A percentile compares a stretch with the other conserved stretches of the same genome.
These are phyloP conservation scores for Danio choprae DNA, from an alignment of 2,797 vertebrate genomes.

Conservation along the genomic window DNA sequence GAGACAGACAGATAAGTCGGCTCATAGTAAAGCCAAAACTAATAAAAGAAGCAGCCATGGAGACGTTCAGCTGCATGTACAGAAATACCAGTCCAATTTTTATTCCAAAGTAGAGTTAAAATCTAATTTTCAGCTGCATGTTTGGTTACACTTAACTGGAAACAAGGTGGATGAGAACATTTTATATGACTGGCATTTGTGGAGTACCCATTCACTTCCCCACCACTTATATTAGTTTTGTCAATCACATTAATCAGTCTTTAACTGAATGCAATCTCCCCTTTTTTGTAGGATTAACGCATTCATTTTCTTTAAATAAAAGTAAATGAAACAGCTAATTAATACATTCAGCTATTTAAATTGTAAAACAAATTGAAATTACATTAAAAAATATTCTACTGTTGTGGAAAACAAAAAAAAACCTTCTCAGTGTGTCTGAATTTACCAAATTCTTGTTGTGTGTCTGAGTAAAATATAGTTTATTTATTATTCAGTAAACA, in stretches of 20 bases:
- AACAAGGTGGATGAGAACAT: not conserved
- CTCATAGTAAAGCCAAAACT: slow-evolving; percentile 28
- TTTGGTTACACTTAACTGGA: slow-evolving; percentile 6
- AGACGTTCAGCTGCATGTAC: slow-evolving; percentile 15
- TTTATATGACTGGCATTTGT: not conserved
- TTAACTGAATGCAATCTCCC: not conserved
- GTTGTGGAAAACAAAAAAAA: no score
- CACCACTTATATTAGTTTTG: not conserved
- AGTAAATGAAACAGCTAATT: not conserved
- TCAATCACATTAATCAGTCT: not conserved
- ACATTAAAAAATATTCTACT: no score
- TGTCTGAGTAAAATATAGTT: no score
- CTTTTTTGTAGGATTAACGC: not conserved
- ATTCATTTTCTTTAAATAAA: not conserved
- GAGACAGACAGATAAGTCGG: slow-evolving; percentile 33
- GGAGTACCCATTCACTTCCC: not conserved
- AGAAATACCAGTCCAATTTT: slow-evolving; percentile 3
- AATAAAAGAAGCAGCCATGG: slow-evolving; percentile 8
- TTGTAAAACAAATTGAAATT: no score
- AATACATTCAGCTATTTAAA: not conserved
- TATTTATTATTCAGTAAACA: no score
- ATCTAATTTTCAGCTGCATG: not conserved
- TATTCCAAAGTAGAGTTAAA: slow-evolving; percentile 21
- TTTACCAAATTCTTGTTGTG: no score
- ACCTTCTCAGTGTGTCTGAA: no score